Evolutionary conservation across 2,888 invertebrate species (phyloP), one percentile per base, ranked within the genome.

Genomic region (Sycophila texana): DNA sequence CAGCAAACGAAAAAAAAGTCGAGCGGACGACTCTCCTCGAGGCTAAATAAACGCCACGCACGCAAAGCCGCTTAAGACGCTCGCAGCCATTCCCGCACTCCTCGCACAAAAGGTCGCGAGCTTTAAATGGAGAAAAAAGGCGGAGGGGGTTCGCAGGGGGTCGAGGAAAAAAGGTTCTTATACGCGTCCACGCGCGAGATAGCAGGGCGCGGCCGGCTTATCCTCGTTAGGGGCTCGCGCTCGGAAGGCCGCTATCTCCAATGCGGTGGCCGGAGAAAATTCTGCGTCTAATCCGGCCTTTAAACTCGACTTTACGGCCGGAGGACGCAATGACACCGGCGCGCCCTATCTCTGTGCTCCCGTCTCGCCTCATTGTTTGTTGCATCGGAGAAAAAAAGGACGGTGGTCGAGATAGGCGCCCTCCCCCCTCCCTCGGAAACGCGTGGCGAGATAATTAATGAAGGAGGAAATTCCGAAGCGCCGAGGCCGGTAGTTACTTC

Each of bases 251-350:
- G 18, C 60, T 67, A 75, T 74, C 57, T 75, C 65, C 18, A 39
- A 39, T 5, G 39, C 57, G 30, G 39, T 18, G 53, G 10, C 20
- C 18, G 26, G 67, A 72, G 61, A 71, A 74, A 61, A 55, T 65
- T 60, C 63, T 39, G 5, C 22, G 65, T 49, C 60, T 84, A 84
- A 85, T 84, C 83, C 84, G 79, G 81, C 79, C 82, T 82, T 83
- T 82, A 80, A 81, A 83, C 39, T 39, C 39, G 39, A 39, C 78
- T 85, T 84, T 84, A 85, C 81, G 82, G 82, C 81, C 78, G 77
- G 82, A 81, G 79, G 80, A 80, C 79, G 58, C 84, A 84, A 84
- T 84, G 84, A 84, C 82, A 82, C 73, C 81, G 39, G 77, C 76
- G 67, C 76, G 76, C 81, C 74, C 83, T 84, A 83, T 83, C 83